These are phyloP conservation scores for Hemitrygon akajei DNA, from an alignment of 2,797 vertebrate genomes.

Conservation along the genomic window DNA sequence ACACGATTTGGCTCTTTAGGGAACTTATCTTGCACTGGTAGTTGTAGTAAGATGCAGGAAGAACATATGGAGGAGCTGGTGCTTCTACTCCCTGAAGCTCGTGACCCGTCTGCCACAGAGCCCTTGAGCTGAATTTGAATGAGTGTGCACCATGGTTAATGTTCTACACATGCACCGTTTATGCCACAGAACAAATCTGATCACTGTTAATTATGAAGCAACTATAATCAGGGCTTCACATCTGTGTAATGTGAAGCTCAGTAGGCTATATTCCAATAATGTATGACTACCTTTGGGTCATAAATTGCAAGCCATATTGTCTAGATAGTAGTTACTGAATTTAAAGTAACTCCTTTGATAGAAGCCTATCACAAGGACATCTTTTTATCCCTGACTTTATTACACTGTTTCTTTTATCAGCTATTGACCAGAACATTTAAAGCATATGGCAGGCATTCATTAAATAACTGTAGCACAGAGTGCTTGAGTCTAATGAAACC, in stretches of 20 bases:
- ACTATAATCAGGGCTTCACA: slow-evolving; percentile 89
- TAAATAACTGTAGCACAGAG: slow-evolving; percentile 87
- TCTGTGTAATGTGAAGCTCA: slow-evolving; percentile 74
- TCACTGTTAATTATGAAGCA: slow-evolving; percentile 97
- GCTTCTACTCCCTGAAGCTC: slow-evolving; percentile 95
- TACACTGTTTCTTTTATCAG: slow-evolving; percentile 65
- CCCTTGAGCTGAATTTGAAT: slow-evolving; percentile 98
- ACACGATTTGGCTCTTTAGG: slow-evolving; percentile 98
- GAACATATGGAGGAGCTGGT: slow-evolving; percentile 99
- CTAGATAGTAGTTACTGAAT: slow-evolving; percentile 73
- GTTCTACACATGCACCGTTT: slow-evolving; percentile 98
- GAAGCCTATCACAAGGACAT: slow-evolving; percentile 72
- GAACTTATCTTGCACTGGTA: slow-evolving; percentile 92
- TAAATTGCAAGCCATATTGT: slow-evolving; percentile 77
- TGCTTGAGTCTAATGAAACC: slow-evolving; percentile 94
- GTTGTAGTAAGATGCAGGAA: slow-evolving; percentile 86
- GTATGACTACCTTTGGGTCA: slow-evolving; percentile 74
- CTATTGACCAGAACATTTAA: slow-evolving; percentile 78
- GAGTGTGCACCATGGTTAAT: slow-evolving; percentile 92
- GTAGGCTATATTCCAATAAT: slow-evolving; percentile 76
- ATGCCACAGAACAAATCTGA: slow-evolving; percentile 99
- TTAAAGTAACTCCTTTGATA: slow-evolving; percentile 73
- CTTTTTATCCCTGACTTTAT: slow-evolving; percentile 59
- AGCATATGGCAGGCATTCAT: slow-evolving; percentile 94
- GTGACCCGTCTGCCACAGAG: slow-evolving; percentile 97